Evolutionary conservation across 2,888 invertebrate genomes (phyloP).

Genomic region (Drosophila neonasuta): DNA sequence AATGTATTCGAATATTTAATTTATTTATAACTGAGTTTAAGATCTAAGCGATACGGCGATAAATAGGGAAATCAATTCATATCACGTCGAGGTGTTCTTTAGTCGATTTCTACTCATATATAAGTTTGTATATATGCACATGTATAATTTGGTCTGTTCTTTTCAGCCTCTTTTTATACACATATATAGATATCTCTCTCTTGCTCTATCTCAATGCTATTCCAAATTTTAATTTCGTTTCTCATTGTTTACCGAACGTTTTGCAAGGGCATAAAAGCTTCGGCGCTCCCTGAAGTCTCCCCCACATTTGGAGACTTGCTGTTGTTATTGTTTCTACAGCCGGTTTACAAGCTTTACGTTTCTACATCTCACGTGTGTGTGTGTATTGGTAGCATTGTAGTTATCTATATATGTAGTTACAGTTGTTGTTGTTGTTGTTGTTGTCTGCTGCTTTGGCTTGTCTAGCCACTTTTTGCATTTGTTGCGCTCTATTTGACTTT

Average conservation of each 20-base stretch:
- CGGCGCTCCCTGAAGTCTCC: conserved; percentile 29
- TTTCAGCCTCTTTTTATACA: conserved; percentile 1
- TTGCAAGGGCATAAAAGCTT: conserved; percentile 46
- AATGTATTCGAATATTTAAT: conserved; percentile 16
- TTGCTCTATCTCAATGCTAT: conserved; percentile 29
- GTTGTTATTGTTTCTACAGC: conserved; percentile 19
- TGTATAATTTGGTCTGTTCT: conserved; percentile 28
- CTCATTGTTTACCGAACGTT: conserved; percentile 11
- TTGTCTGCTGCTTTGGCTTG: conserved; percentile 35
- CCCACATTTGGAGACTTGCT: conserved; percentile 22
- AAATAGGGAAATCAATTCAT: conserved; percentile 33
- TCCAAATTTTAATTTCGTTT: conserved; percentile 30
- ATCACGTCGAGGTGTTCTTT: conserved; percentile 8
- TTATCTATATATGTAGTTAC: conserved; percentile 23
- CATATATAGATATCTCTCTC: neutral
- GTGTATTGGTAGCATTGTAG: conserved; percentile 27
- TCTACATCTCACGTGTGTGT: conserved; percentile 3
- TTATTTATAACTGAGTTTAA: conserved; percentile 20
- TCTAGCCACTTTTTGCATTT: conserved; percentile 66
- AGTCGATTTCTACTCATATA: neutral
- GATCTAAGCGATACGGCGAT: conserved; percentile 14
- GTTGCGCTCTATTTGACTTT: conserved; percentile 73
- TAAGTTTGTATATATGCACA: conserved; percentile 25
- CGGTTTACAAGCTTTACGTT: conserved; percentile 27
- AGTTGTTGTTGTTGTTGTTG: conserved; percentile 6